A percentile compares a stretch with the other conserved stretches of the same genome.
Conservation (phyloP, 2,888 invertebrate genomes). For the Chaitophorus viminalis region DNA sequence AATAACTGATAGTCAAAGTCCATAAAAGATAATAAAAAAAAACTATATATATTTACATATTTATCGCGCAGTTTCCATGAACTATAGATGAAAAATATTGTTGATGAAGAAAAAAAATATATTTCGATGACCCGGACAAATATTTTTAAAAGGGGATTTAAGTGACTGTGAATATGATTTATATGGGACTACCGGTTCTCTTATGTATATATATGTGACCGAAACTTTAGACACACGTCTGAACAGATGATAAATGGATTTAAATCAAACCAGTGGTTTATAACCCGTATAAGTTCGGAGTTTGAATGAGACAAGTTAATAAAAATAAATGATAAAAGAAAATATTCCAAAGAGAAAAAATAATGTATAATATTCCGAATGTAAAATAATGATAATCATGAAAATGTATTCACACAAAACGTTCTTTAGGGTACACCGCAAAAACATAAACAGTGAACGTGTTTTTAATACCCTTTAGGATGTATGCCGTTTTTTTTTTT, state of each 20-base stretch:
- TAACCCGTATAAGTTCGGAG: neutral
- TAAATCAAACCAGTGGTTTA: constrained; percentile 31
- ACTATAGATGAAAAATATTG: neutral
- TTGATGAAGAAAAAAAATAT: neutral
- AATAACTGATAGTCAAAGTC: neutral
- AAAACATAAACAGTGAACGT: constrained; percentile 4
- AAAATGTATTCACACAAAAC: constrained; percentile 30
- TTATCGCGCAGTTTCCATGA: neutral
- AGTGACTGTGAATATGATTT: constrained; percentile 21
- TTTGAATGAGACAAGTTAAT: constrained; percentile 5
- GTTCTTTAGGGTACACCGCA: neutral
- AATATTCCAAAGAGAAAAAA: neutral
- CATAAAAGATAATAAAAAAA: neutral
- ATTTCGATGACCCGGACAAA: neutral
- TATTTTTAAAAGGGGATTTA: neutral
- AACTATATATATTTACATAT: too few species aligned
- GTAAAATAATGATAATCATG: constrained; percentile 33
- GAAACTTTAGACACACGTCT: constrained; percentile 30
- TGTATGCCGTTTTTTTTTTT: neutral
- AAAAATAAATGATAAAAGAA: constrained; percentile 33
- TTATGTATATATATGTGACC: neutral
- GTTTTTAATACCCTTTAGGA: constrained; percentile 16
- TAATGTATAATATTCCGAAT: constrained; percentile 1
- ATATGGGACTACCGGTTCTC: neutral
- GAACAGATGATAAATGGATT: constrained; percentile 42